phyloP scores from a whole-genome alignment of 2,113 vertebrate genomes.

The Lathamus discolor region DNA sequence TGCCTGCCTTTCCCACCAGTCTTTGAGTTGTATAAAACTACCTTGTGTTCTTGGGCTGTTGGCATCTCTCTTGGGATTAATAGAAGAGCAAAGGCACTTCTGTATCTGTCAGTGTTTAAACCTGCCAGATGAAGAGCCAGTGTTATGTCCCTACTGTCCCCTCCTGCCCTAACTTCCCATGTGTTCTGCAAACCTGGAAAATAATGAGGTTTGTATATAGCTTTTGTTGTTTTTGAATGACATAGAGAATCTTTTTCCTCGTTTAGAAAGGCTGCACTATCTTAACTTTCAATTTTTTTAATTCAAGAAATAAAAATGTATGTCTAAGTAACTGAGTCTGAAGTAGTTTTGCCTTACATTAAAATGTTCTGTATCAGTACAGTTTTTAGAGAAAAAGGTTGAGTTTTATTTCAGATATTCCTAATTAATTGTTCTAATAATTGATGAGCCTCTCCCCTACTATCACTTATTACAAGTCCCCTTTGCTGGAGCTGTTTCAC shows the following conservation, averaged over 20 bases:
- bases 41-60: not conserved
- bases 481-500: not conserved
- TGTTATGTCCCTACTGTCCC: not conserved
- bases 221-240: not conserved
- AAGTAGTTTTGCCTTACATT: not conserved
- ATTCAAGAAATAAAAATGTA: fast-evolving
- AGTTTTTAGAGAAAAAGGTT: not conserved
- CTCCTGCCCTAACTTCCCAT: not conserved
- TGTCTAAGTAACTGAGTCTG: not conserved
- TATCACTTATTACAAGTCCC: not conserved
- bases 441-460: not conserved
- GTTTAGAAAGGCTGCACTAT: not conserved
- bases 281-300: not conserved
- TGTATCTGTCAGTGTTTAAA: not conserved
- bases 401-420: not conserved
- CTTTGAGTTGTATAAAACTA: not conserved
- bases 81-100: not conserved
- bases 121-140: not conserved
- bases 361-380: not conserved
- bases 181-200: not conserved
- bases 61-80: not conserved
- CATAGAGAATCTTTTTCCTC: not conserved
- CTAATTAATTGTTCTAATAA: not conserved
- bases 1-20: not conserved
- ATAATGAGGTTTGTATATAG: not conserved